These are phyloP conservation scores for Phrynocephalus versicolor DNA, from an alignment of 2,113 vertebrate genomes.

Conservation along the genomic window DNA sequence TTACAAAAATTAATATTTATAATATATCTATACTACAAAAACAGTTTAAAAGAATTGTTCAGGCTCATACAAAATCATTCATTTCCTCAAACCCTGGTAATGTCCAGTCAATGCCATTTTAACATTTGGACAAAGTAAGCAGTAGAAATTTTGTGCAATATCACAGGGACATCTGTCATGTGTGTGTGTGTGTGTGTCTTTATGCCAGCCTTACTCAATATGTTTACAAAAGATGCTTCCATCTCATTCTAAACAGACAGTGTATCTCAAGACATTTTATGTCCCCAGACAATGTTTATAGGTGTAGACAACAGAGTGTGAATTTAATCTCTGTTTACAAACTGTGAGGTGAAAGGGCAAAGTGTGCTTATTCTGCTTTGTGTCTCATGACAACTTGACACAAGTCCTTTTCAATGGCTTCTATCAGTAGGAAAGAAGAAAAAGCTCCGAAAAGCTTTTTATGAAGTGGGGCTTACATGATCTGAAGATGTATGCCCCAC, in stretches of 20 bases:
- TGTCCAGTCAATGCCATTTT: too few relatives aligned
- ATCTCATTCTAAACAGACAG: neutral
- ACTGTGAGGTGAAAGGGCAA: conserved; percentile 52
- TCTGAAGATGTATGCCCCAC: neutral
- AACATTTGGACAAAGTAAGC: too few relatives aligned
- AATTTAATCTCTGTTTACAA: conserved; percentile 66
- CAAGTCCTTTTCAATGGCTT: conserved; percentile 17
- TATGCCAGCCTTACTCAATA: neutral
- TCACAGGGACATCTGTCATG: neutral
- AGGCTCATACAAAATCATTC: too few relatives aligned
- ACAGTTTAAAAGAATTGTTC: too few relatives aligned
- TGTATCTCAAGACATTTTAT: conserved; percentile 38
- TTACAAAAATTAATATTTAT: too few relatives aligned
- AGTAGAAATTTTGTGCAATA: too few relatives aligned
- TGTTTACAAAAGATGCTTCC: conserved; percentile 14
- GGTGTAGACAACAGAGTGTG: conserved; percentile 46
- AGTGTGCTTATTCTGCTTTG: conserved; percentile 43
- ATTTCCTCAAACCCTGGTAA: too few relatives aligned
- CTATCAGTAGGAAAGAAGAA: conserved; percentile 17
- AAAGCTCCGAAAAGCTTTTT: conserved; percentile 33
- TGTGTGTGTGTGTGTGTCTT: neutral
- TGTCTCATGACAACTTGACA: conserved; percentile 45
- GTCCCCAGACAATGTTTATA: conserved; percentile 44
- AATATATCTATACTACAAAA: too few relatives aligned
- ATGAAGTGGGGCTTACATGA: conserved; percentile 15